phyloP scores from a whole-genome alignment of 2,113 vertebrate genomes.

The Boulengeromyrus knoepffleri region DNA sequence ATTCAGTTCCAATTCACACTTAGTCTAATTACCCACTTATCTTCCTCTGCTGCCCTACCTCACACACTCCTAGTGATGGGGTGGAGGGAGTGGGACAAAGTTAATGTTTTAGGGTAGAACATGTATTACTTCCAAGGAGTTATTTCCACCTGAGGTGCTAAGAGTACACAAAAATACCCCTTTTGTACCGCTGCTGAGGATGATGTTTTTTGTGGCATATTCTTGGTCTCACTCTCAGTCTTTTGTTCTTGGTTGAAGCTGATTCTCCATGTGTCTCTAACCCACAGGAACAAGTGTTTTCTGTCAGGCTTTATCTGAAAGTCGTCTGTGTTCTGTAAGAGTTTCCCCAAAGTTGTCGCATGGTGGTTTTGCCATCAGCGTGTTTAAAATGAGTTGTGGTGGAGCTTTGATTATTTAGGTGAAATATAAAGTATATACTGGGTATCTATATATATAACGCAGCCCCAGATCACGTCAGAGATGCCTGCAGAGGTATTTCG shows the following conservation, averaged over 20 bases:
- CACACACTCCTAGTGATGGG: conserved; percentile 13
- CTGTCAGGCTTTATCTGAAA: neutral
- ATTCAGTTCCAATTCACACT: conserved; percentile 23
- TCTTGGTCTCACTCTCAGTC: neutral
- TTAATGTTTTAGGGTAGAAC: conserved; percentile 12
- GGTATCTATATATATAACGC: neutral
- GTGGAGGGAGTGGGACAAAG: neutral
- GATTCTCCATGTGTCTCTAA: neutral
- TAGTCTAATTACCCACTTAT: conserved; percentile 28
- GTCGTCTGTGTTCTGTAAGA: no score
- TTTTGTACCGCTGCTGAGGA: neutral
- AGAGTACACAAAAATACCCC: neutral
- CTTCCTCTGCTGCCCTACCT: conserved; percentile 14
- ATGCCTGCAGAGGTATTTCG: neutral
- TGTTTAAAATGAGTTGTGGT: conserved; percentile 10
- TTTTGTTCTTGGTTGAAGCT: neutral
- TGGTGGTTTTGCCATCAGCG: neutral
- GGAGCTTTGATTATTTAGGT: conserved; percentile 15
- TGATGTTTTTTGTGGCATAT: neutral
- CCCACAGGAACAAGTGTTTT: neutral
- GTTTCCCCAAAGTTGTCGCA: neutral
- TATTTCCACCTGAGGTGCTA: neutral
- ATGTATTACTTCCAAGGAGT: conserved; percentile 13
- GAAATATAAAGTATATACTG: neutral
- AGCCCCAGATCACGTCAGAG: neutral